Evolutionary conservation across 2,113 vertebrate species (phyloP), one percentile per base, ranked within the genome.

Genomic region (Pungitius pungitius): DNA sequence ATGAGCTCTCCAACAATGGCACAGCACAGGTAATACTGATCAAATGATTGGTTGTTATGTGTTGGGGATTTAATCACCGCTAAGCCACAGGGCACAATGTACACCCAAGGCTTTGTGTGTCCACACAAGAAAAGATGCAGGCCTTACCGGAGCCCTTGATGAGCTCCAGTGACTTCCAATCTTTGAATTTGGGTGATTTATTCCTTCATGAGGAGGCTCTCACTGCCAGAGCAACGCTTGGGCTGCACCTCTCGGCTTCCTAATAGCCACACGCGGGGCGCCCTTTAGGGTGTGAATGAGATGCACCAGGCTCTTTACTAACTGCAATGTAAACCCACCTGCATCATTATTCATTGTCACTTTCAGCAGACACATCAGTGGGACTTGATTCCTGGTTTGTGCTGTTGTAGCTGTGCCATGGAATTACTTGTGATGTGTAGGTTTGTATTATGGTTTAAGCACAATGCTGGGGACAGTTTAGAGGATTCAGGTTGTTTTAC

Each of bases 1-100:
- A 37, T 57, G 40, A 74, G 52, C 71, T 65, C 11, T 18, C 65
- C 26, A 56, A 47, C 40, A 58, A 74, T 42, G 33, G 43, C 49
- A 49, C 52, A 8, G 58, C 35, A 37, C 37, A 75, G 59, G 59
- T 24, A 65, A 40, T 27, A 22, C 35, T 65, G 43, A 62, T 58
- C 35, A 64, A 65, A 65, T 59, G 27, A 73, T 64, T 42, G 51
- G 47, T 59, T 65, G n/a, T 43, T 35, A 35, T 18, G 35, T 66
- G 42, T 26, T 2, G 17, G 39, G 47, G 55, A 67, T 73, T 67
- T 61, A 57, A 67, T 69, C 49, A 40, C 6, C 49, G 20, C 24
- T 47, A 35, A 71, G 18, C 24, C 30, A 54, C 3, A 24, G 58
- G 47, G 39, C 57, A 54, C 35, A 61, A 42, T 33, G 49, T 26